Evolutionary conservation across 2,888 invertebrate genomes (phyloP), one percentile per base, ranked within the genome.

Genomic region (Matsumyia berberina): DNA sequence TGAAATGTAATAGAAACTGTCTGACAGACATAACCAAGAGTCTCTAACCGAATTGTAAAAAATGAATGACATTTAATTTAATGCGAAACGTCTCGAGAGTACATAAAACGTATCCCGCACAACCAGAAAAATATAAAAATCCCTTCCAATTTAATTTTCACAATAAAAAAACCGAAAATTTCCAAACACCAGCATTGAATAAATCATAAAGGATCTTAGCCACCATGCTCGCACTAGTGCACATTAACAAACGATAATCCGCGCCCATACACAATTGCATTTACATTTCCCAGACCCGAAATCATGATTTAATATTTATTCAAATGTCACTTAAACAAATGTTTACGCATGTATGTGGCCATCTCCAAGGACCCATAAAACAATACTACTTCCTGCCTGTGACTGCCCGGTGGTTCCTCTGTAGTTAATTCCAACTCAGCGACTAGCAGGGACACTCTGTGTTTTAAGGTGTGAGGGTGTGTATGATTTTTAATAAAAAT

Each of bases 241-340:
- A 60, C 31, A 51, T 55, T 74, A 64, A 62, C 74, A 70, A 70
- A 55, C 24, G 19, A 70, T 64, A 64, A 55, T 60, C 73, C 24
- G 53, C 31, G 42, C 33, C 33, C 12, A 55, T 31, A 51, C 39
- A 44, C 72, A 78, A 78, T 67, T 73, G 57, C 78, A 74, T 83
- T 83, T 69, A 70, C 79, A 85, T 85, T 69, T 57, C 73, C 67
- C 67, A 37, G 31, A 72, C 72, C 62, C 37, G 67, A 69, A 60
- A 51, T 60, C 60, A 46, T 85, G 60, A 70, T 85, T 80, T 85
- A 80, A 70, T 79, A 85, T 85, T 85, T 85, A 85, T 85, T 76
- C 85, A 80, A 85, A 85, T 74, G 74, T 79, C 79, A 85, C 79
- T 79, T 79, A 79, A 74, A 58, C 35, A 74, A 76, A 74, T 80